Percentiles rank a stretch among this genome's conserved stretches.
phyloP scores from a whole-genome alignment of 2,888 invertebrate species.

The Didymodactylos carnosus region DNA sequence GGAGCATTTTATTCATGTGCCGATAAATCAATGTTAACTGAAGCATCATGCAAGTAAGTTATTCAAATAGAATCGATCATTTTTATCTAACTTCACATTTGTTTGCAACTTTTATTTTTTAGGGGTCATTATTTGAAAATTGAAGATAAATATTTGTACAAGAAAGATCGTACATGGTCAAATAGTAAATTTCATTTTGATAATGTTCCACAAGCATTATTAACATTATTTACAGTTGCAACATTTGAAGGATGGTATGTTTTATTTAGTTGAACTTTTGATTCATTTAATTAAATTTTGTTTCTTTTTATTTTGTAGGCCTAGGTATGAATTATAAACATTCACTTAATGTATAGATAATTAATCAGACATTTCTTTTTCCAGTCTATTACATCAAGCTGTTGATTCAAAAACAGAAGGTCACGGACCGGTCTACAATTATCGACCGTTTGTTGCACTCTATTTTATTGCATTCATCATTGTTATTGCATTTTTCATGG shows the following conservation, averaged over 20 bases:
- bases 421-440: constrained; percentile 85
- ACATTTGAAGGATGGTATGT: constrained; percentile 99
- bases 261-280: too few species aligned
- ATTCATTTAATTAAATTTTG: too few species aligned
- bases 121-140: constrained; percentile 51
- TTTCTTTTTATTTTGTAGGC: too few species aligned
- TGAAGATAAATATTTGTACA: neutral
- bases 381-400: constrained; percentile 75
- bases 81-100: neutral
- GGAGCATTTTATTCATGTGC: constrained; percentile 88
- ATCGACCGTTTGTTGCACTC: constrained; percentile 85
- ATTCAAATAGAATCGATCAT: neutral
- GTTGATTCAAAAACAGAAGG: constrained; percentile 92
- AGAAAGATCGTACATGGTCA: constrained; percentile 56
- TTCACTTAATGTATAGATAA: neutral
- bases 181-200: constrained; percentile 89
- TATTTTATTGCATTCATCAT: constrained; percentile 98
- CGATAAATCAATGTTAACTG: constrained; percentile 78
- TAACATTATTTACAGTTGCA: constrained; percentile 91
- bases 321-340: constrained; percentile 42
- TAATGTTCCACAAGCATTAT: constrained; percentile 90
- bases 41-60: constrained; percentile 52
- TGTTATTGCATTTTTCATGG: constrained; percentile 99
- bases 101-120: constrained; percentile 29
- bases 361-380: constrained; percentile 14